Percentiles rank a stretch among this genome's conserved stretches.
Conservation (phyloP, 2,888 invertebrate species). For the Cataglyphis livida region DNA sequence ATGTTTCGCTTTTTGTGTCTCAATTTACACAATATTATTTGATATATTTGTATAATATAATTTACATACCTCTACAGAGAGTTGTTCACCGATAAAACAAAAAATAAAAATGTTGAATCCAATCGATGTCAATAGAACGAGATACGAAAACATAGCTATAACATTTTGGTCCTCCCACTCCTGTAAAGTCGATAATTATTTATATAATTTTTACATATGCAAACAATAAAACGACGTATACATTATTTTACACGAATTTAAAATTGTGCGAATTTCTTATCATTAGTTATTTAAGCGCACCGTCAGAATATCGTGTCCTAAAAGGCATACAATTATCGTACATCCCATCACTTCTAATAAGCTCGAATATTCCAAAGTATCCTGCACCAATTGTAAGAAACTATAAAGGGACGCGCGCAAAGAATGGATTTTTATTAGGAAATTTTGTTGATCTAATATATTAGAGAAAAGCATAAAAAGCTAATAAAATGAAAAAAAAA, state of each 20-base stretch:
- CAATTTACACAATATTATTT: neutral
- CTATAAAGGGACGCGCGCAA: conserved; percentile 60
- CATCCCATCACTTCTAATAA: conserved; percentile 79
- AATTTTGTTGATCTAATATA: neutral
- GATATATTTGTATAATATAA: neutral
- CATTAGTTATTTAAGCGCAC: conserved; percentile 58
- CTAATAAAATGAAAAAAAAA: neutral
- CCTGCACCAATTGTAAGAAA: conserved; percentile 73
- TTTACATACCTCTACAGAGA: conserved; percentile 28
- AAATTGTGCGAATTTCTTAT: neutral
- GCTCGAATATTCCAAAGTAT: conserved; percentile 73
- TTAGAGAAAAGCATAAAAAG: neutral
- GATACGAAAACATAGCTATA: conserved; percentile 18
- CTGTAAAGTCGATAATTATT: neutral
- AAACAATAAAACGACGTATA: conserved; percentile 1
- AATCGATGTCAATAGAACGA: conserved; percentile 34
- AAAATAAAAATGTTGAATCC: conserved; percentile 40
- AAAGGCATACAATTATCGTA: conserved; percentile 78
- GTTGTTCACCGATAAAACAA: conserved; percentile 47
- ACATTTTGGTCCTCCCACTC: conserved; percentile 39
- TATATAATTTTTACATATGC: conserved; percentile 12
- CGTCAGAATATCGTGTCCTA: conserved; percentile 78
- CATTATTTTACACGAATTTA: neutral
- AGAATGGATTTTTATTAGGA: conserved; percentile 26
- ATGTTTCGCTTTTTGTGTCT: neutral